phyloP scores from a whole-genome alignment of 2,888 invertebrate genomes.

The Drosophila pegasa region DNA sequence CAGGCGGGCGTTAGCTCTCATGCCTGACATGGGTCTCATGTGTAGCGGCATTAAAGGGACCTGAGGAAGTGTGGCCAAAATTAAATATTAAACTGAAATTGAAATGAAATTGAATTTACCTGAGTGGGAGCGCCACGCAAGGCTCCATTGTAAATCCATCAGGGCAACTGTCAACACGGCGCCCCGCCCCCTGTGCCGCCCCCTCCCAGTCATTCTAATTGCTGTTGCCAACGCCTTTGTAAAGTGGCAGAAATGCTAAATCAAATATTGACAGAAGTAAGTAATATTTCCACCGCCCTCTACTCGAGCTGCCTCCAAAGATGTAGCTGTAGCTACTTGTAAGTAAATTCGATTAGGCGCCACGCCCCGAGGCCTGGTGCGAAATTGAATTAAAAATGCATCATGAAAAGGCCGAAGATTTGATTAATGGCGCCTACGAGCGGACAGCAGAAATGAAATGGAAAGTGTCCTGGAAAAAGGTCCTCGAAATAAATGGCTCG shows the following conservation, averaged over 20 bases:
- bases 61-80: constrained; percentile 10
- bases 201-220: constrained; percentile 54
- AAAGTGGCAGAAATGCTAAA: constrained; percentile 73
- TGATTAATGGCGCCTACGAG: constrained; percentile 68
- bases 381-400: constrained; percentile 79
- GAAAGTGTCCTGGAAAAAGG: constrained; percentile 57
- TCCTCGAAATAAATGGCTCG: constrained; percentile 66
- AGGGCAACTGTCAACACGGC: constrained; percentile 53
- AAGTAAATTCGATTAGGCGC: constrained; percentile 70
- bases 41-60: constrained; percentile 17
- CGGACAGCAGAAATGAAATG: constrained; percentile 33
- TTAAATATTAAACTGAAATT: constrained; percentile 72
- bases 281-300: constrained; percentile 53
- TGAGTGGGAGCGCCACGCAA: constrained; percentile 31
- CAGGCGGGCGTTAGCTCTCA: too few relatives aligned
- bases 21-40: constrained; percentile 24
- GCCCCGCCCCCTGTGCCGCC: background rate
- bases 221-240: constrained; percentile 60
- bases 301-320: background rate
- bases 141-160: constrained; percentile 64
- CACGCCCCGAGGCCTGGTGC: constrained; percentile 62
- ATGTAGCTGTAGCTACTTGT: background rate
- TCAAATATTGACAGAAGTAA: constrained; percentile 78
- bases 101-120: constrained; percentile 76
- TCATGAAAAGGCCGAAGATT: constrained; percentile 74